phyloP scores from a whole-genome alignment of 2,888 invertebrate species.

The Ashinkailepas kermadecensis region DNA sequence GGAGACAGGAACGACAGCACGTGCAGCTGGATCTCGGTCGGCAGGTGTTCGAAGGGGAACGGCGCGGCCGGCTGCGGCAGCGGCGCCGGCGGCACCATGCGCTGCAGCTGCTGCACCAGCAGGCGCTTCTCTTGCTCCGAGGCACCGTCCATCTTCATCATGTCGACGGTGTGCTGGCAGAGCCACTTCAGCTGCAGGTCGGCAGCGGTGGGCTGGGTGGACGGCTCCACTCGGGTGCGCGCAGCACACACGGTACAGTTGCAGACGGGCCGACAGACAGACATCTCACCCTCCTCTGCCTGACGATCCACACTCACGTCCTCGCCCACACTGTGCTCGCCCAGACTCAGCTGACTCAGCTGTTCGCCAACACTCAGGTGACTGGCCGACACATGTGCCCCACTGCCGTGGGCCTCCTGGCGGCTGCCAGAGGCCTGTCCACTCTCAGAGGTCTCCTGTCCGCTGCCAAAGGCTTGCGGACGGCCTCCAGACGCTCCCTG shows the following conservation, averaged over 20 bases:
- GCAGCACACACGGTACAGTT: not conserved
- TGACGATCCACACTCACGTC: not conserved
- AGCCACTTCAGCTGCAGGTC: not conserved
- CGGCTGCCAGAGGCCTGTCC: too few relatives aligned
- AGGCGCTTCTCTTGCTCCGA: not conserved
- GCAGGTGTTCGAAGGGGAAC: constrained; percentile 29
- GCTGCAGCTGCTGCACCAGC: constrained; percentile 9
- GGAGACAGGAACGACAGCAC: constrained; percentile 33
- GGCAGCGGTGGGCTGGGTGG: not conserved
- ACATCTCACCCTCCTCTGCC: constrained; percentile 6
- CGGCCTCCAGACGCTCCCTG: too few relatives aligned
- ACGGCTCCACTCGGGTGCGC: not conserved
- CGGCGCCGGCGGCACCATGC: not conserved
- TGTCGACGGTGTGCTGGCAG: constrained; percentile 7
- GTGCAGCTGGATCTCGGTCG: constrained; percentile 32
- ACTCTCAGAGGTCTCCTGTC: too few relatives aligned
- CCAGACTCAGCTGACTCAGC: not conserved
- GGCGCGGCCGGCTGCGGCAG: not conserved
- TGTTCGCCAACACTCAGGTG: not conserved
- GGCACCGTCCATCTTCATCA: constrained; percentile 19
- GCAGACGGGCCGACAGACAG: not conserved
- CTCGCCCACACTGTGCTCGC: constrained; percentile 5
- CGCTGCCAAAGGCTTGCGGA: too few relatives aligned
- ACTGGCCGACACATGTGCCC: not conserved
- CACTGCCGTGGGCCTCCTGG: not conserved